Evolutionary conservation across 2,888 invertebrate genomes (phyloP), one percentile per base, ranked within the genome.

Genomic region (Lochmaea crataegi): DNA sequence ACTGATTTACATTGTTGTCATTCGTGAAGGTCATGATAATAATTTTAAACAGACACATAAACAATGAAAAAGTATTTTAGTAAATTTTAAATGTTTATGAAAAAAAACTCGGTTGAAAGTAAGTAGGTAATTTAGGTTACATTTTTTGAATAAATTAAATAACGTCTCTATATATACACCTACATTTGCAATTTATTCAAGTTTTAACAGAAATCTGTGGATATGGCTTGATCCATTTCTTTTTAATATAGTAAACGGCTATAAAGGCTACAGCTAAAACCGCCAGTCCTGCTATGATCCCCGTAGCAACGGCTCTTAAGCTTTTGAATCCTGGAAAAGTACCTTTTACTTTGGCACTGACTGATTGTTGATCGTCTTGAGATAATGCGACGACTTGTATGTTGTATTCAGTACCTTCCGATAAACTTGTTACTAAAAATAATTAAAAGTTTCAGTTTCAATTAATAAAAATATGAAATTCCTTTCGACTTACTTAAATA

Each of bases 331-430:
- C 90, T 58, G 94, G 94, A 80, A 94, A 92, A 75, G 89, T 89
- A 71, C 94, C 87, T 72, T 88, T 87, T 64, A 92, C 89, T 79
- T 90, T 91, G 63, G 91, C 91, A 77, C 92, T 90, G 60, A 89
- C 88, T n/a, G 91, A 89, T 78, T 91, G 88, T 78, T 90, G 91
- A 82, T 90, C 90, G 71, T 90, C 89, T 2, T 88, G 83, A 0
- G 92, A 90, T 73, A 91, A 87, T 0, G 94, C 92, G 75, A 90
- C 85, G 73, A 96, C 94, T 86, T 93, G 92, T 82, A 95, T 92
- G 81, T 90, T 89, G 85, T 95, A 95, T 67, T 88, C 89, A 80
- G 89, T 90, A 78, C 94, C 94, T 82, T 94, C 94, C 79, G 91
- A 90, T 78, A 94, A 88, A 77, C 90, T 89, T 80, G 90, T 90